Conservation (phyloP, 2,113 vertebrate species). For the Neodontobutis hainanensis region DNA sequence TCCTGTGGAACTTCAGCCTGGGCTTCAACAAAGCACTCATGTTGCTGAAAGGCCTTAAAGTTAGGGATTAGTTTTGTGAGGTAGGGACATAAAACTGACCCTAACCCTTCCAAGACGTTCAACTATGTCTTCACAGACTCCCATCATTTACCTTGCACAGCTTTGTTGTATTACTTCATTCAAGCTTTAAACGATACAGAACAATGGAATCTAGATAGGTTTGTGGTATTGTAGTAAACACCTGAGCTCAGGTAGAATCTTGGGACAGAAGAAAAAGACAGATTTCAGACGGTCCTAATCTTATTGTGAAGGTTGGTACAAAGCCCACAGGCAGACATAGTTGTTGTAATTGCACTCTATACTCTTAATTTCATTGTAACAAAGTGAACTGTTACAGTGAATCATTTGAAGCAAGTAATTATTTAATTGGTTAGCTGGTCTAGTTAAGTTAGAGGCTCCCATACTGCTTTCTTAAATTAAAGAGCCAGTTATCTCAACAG, state of each 20-base stretch:
- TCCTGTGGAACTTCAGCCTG: constrained; percentile 47
- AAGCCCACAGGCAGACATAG: no score
- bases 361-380: no score
- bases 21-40: constrained; percentile 36
- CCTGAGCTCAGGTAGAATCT: constrained; percentile 24
- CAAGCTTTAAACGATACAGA: neutral
- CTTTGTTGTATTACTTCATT: neutral
- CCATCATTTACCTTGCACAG: neutral
- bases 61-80: constrained; percentile 47
- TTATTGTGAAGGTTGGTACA: constrained; percentile 1
- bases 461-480: no score
- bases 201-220: neutral
- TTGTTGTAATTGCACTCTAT: no score
- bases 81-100: constrained; percentile 20
- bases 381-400: neutral
- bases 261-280: constrained; percentile 32
- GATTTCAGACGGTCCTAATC: constrained; percentile 13
- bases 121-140: constrained; percentile 4
- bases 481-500: no score
- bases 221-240: constrained; percentile 3
- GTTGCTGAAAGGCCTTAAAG: constrained; percentile 31
- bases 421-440: no score
- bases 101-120: constrained; percentile 46
- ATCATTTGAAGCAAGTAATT: no score
- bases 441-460: no score